A percentile compares a stretch with the other conserved stretches of the same genome.
Conservation (phyloP, 2,888 invertebrate species). For the Prosopocoilus inquinatus region DNA sequence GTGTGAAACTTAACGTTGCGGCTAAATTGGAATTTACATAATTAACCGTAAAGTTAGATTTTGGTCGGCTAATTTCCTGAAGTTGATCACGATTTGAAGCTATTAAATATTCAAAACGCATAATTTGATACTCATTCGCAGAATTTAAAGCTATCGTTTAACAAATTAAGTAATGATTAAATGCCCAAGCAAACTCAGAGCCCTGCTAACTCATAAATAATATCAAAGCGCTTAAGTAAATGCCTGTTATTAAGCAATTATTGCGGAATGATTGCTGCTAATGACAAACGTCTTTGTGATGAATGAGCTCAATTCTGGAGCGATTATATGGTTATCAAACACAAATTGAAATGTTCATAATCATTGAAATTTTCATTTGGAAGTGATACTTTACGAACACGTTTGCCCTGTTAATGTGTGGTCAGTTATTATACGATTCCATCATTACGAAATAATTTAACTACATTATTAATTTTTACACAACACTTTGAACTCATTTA, state of each 20-base stretch:
- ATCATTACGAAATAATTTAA: too few species aligned
- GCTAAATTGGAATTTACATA: too few species aligned
- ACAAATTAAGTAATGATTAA: not conserved
- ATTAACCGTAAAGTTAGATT: too few species aligned
- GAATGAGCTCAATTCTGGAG: conserved; percentile 27
- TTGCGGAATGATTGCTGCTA: conserved; percentile 29
- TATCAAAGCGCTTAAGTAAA: conserved; percentile 25
- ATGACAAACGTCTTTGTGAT: conserved; percentile 30
- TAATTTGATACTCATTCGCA: not conserved
- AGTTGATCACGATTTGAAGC: too few species aligned
- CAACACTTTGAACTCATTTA: too few species aligned
- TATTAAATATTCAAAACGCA: not conserved
- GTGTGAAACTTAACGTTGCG: too few species aligned
- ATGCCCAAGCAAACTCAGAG: not conserved
- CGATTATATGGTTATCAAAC: conserved; percentile 30
- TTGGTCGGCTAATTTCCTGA: too few species aligned
- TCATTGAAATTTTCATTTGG: conserved; percentile 13
- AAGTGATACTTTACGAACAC: not conserved
- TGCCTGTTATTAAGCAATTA: conserved; percentile 30
- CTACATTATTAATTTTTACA: too few species aligned
- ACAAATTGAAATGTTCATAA: conserved; percentile 18
- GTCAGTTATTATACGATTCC: too few species aligned
- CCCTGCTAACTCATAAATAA: conserved; percentile 25
- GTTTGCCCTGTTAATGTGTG: too few species aligned
- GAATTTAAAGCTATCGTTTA: conserved; percentile 1